Conservation (phyloP, 2,888 invertebrate species). For the Acanthosepion lycidas region DNA sequence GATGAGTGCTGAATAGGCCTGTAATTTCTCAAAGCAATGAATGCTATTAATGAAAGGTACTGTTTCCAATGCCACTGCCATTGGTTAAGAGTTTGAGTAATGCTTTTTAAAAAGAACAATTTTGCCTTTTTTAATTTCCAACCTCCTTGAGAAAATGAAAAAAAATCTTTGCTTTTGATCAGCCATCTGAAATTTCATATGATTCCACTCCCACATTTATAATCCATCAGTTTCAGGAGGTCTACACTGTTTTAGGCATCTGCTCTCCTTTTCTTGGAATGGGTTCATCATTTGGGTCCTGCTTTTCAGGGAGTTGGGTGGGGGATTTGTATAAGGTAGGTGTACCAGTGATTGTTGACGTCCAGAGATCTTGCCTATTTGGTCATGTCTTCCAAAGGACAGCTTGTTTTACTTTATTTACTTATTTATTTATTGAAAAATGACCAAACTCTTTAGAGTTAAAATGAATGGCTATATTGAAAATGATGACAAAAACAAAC, state of each 20-base stretch:
- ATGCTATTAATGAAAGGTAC: neutral
- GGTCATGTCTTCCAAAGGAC: conserved; percentile 39
- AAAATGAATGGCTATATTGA: no score
- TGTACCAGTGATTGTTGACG: conserved; percentile 12
- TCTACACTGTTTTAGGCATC: no score
- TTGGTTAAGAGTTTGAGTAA: neutral
- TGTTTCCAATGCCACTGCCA: neutral
- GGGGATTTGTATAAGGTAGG: neutral
- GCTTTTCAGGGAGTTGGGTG: neutral
- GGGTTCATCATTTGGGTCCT: neutral
- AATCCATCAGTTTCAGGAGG: neutral
- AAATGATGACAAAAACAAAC: no score
- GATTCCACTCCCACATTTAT: no score
- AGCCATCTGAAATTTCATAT: neutral
- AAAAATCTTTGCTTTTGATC: neutral
- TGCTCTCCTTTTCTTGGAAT: no score
- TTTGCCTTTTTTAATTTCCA: no score
- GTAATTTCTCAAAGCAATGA: neutral
- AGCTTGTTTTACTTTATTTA: neutral
- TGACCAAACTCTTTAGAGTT: neutral
- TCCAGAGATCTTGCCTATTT: conserved; percentile 36
- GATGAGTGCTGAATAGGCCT: neutral
- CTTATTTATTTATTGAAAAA: neutral
- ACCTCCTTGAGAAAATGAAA: neutral
- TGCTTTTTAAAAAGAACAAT: neutral